phyloP scores from a whole-genome alignment of 2,113 vertebrate species.

The Oplegnathus fasciatus region DNA sequence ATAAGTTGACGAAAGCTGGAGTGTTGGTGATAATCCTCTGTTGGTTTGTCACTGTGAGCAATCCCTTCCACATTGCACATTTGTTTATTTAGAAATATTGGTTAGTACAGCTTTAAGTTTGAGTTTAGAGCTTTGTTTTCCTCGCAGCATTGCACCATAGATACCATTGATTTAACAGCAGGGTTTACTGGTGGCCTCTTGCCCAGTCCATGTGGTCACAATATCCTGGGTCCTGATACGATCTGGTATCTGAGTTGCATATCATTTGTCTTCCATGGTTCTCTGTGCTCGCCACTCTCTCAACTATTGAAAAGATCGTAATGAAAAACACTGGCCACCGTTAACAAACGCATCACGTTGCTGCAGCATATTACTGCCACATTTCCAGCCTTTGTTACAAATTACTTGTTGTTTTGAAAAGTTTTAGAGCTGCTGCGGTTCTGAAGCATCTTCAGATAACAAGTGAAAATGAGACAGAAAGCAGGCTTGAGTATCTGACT shows the following conservation, averaged over 20 bases:
- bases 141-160: not conserved
- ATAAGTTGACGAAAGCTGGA: not conserved
- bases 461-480: not conserved
- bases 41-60: not conserved
- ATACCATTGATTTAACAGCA: not conserved
- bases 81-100: not conserved
- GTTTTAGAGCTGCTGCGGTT: not conserved
- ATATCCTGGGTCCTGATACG: constrained; percentile 18
- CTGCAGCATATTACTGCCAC: not conserved
- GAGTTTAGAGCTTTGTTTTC: not conserved
- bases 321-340: not conserved
- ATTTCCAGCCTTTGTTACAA: not conserved
- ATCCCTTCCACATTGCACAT: not conserved
- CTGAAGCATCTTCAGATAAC: not conserved
- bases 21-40: not conserved
- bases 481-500: not conserved
- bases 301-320: not conserved
- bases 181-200: not conserved
- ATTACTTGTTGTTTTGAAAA: not conserved
- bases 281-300: not conserved
- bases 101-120: not conserved
- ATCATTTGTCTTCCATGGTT: not conserved
- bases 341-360: not conserved
- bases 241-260: constrained; percentile 31
- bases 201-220: constrained; percentile 1